Evolutionary conservation across 2,113 vertebrate genomes (phyloP).

Genomic region (Edolisoma coerulescens): DNA sequence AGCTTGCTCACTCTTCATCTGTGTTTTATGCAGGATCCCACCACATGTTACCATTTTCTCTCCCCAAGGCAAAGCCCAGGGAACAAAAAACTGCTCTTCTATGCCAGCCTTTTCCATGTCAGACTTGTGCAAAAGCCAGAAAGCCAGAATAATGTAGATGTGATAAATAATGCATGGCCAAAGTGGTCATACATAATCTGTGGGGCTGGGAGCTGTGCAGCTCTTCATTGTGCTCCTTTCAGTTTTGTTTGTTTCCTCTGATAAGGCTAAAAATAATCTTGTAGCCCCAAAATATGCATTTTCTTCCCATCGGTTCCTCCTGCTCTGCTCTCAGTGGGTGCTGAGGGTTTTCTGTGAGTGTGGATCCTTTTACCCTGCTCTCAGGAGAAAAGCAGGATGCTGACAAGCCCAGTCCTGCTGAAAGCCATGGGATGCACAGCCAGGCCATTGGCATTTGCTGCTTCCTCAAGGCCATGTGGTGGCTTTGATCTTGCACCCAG

Average conservation of each 20-base stretch:
- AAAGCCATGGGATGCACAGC: background rate
- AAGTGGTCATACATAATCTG: background rate
- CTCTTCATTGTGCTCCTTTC: background rate
- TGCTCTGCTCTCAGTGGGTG: background rate
- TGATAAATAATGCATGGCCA: background rate
- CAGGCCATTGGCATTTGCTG: background rate
- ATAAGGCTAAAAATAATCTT: background rate
- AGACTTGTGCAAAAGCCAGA: conserved; percentile 2
- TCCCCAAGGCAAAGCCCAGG: background rate
- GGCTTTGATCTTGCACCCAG: background rate
- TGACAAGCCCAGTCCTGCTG: background rate
- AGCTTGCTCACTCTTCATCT: conserved; percentile 4
- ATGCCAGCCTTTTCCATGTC: background rate
- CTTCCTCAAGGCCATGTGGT: background rate
- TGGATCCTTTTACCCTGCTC: background rate
- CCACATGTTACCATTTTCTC: background rate
- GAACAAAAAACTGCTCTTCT: background rate
- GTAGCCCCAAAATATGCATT: background rate
- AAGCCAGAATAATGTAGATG: background rate
- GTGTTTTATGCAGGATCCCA: background rate
- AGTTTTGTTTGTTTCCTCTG: background rate
- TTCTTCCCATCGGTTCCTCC: background rate
- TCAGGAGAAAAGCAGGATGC: background rate
- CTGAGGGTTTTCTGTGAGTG: background rate
- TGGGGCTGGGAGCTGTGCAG: background rate